A percentile compares a stretch with the other conserved stretches of the same genome.
Evolutionary conservation across 2,113 vertebrate species (phyloP).

Genomic region (Amblyopsis rosae): DNA sequence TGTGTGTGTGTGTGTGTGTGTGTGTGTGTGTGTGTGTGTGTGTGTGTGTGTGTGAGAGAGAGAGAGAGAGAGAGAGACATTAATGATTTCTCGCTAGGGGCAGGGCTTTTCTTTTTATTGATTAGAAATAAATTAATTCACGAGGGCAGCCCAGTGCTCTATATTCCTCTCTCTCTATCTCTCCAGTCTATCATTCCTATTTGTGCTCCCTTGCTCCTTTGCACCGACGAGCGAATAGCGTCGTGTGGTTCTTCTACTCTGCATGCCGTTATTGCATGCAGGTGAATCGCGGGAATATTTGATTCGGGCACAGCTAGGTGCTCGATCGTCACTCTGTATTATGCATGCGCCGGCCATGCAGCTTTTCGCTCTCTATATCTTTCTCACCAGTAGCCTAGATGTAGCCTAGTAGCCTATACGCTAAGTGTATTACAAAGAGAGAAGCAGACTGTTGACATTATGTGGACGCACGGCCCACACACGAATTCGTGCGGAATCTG

Average conservation of each 20-base stretch:
- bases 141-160: conserved; percentile 67
- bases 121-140: conserved; percentile 77
- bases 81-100: conserved; percentile 65
- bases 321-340: conserved; percentile 17
- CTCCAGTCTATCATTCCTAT: conserved; percentile 23
- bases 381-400: neutral
- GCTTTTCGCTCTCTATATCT: neutral
- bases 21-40: conserved; percentile 26
- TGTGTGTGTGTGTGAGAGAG: conserved; percentile 18
- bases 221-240: conserved; percentile 67
- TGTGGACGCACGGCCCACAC: neutral
- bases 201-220: conserved; percentile 47
- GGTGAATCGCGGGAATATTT: conserved; percentile 75
- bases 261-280: conserved; percentile 67
- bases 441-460: neutral
- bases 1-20: conserved; percentile 5
- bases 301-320: conserved; percentile 54
- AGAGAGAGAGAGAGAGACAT: conserved; percentile 57
- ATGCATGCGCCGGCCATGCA: conserved; percentile 44
- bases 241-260: conserved; percentile 69
- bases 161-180: conserved; percentile 29
- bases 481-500: conserved; percentile 4
- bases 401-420: no score
- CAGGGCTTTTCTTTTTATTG: conserved; percentile 73
- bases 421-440: neutral